Conservation (phyloP, 2,888 invertebrate genomes). For the Cryptus armator region DNA sequence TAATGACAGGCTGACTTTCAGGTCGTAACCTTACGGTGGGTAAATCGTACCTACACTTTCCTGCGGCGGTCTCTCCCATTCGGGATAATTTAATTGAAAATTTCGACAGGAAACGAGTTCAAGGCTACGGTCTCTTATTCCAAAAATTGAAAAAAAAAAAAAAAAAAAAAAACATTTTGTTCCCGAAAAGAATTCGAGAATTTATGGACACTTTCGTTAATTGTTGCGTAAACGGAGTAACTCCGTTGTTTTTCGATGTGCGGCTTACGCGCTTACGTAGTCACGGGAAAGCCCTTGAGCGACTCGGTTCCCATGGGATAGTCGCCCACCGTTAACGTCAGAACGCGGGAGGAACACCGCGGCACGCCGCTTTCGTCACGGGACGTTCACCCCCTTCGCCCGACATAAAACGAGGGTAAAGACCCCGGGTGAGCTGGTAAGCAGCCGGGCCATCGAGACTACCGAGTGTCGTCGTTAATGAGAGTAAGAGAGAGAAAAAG, state of each 20-base stretch:
- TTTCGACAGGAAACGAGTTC: not conserved
- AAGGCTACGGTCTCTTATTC: not conserved
- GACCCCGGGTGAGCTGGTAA: slow-evolving; percentile 66
- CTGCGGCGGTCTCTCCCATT: not conserved
- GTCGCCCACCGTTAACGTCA: slow-evolving; percentile 25
- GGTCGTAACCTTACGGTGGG: slow-evolving; percentile 42
- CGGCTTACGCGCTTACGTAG: slow-evolving; percentile 9
- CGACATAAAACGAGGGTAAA: slow-evolving; percentile 68
- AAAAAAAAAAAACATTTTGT: not conserved
- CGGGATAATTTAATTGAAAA: slow-evolving; percentile 15
- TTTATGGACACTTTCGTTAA: not conserved
- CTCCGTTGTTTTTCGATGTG: slow-evolving; percentile 10
- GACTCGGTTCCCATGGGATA: slow-evolving; percentile 40
- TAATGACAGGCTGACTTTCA: slow-evolving; percentile 59
- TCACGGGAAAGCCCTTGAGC: slow-evolving; percentile 11
- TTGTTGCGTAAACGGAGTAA: not conserved
- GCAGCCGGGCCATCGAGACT: slow-evolving; percentile 67
- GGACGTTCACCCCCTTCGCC: slow-evolving; percentile 65
- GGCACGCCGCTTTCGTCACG: slow-evolving; percentile 61
- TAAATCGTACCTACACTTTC: not conserved
- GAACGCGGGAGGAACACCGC: slow-evolving; percentile 29
- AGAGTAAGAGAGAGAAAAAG: slow-evolving; percentile 54
- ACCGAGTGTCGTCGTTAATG: slow-evolving; percentile 59
- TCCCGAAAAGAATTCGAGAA: not conserved
- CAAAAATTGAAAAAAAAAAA: not conserved